Evolutionary conservation across 2,888 invertebrate genomes (phyloP), one percentile per base, ranked within the genome.

Genomic region (Amphipyra berbera): DNA sequence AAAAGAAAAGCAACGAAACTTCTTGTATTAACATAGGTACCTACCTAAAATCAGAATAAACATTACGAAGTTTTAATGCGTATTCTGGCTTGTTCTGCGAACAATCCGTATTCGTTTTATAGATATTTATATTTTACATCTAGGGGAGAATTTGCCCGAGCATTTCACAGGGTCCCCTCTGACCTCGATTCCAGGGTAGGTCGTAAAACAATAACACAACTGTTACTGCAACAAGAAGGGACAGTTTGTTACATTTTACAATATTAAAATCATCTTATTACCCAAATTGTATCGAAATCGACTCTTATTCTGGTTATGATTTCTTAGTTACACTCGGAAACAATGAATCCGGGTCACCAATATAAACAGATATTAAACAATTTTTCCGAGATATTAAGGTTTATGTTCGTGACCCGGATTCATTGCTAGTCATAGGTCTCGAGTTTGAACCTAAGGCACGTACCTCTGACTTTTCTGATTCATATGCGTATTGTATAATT

Each of bases 201-300:
- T 50, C 49, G n/a, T 50, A 50, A 40, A 50, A 40, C 27, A 27
- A 38, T 27, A 50, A 40, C 48, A 38, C 49, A 49, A 27, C 38
- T 38, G 38, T 27, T 38, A n/a, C 21, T 40, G 21, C 40, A 27
- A 50, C 49, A 38, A 50, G 13, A 50, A 40, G 4, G 38, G n/a
- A 40, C 40, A 21, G 15, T 12, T 38, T 4, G 12, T 14, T 1
- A 13, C 13, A 7, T 40, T 50, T 50, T 50, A 15, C 37, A 15
- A 38, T 27, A 10, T 42, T 6, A 42, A 40, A 40, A 40, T 7
- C 13, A 7, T 40, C 37, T 12, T 37, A 10, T 30, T 21, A 2
- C 21, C 21, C 21, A 21, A 21, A 21, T 21, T 21, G 21, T 21
- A 21, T 21, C 21, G 21, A 3, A 21, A 21, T 3, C 2, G 3